Conservation (phyloP, 2,888 invertebrate species). For the Arctia plantaginis region DNA sequence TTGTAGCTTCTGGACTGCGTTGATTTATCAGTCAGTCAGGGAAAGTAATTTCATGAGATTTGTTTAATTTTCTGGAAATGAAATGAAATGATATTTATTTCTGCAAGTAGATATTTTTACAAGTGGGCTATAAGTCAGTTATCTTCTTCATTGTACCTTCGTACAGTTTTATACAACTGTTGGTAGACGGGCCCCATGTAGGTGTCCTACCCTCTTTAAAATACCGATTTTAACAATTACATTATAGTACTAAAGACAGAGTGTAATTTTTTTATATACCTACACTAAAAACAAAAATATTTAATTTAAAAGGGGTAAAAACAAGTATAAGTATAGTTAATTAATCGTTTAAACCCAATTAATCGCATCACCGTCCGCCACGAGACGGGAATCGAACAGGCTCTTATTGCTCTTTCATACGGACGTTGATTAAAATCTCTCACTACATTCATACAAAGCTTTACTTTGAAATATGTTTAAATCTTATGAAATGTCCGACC, state of each 20-base stretch:
- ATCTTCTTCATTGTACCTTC: no score
- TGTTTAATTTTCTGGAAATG: not conserved
- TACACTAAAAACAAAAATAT: no score
- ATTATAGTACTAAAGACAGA: not conserved
- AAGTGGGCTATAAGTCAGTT: no score
- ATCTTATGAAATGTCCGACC: conserved; percentile 80
- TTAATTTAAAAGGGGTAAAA: conserved; percentile 42
- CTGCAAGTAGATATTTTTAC: no score
- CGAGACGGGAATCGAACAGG: conserved; percentile 65
- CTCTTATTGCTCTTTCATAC: conserved; percentile 55
- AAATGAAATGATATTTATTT: no score
- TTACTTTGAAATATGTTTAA: conserved; percentile 85
- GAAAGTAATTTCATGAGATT: no score
- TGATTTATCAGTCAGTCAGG: no score
- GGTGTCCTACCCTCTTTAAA: not conserved
- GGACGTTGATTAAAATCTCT: conserved; percentile 85
- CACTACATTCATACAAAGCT: conserved; percentile 83
- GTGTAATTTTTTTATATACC: not conserved
- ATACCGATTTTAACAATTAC: not conserved
- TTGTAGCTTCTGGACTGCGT: no score
- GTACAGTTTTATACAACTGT: not conserved
- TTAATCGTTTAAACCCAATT: conserved; percentile 69
- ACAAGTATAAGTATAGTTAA: conserved; percentile 56
- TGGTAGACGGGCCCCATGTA: not conserved
- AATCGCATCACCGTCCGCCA: conserved; percentile 63